A percentile compares a stretch with the other conserved stretches of the same genome.
Evolutionary conservation across 2,113 vertebrate species (phyloP).

Genomic region (Epinephelus lanceolatus): DNA sequence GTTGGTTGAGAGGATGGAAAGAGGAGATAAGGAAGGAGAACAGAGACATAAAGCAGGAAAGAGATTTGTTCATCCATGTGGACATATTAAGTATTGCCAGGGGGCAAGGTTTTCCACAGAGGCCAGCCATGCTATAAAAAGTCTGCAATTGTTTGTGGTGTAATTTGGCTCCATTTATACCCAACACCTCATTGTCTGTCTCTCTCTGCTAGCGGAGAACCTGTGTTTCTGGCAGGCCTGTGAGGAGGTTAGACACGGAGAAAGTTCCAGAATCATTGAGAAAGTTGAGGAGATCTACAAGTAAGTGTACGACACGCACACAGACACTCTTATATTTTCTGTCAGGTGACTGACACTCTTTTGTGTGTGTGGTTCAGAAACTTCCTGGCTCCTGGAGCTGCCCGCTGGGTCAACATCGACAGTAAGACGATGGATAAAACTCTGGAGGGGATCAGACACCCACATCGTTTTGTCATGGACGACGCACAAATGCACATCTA

Average conservation of each 20-base stretch:
- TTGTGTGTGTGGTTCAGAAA: conserved; percentile 82
- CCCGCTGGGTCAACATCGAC: conserved; percentile 95
- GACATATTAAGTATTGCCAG: not conserved
- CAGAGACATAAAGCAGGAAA: not conserved
- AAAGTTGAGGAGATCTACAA: conserved; percentile 90
- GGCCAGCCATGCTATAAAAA: conserved; percentile 22
- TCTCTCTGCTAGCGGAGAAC: conserved; percentile 89
- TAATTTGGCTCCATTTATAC: not conserved
- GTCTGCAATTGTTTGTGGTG: not conserved
- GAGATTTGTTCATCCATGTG: conserved; percentile 7
- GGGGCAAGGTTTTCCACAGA: conserved; percentile 8
- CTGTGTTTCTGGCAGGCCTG: conserved; percentile 95
- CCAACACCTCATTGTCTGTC: not conserved
- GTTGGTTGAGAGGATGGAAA: not conserved
- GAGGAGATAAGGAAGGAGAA: not conserved
- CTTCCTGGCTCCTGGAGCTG: conserved; percentile 93
- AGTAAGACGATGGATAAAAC: conserved; percentile 95
- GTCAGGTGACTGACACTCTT: not conserved
- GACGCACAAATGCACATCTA: conserved; percentile 96
- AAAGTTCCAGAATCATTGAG: conserved; percentile 85
- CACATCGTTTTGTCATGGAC: conserved; percentile 93
- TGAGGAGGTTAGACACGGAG: conserved; percentile 91
- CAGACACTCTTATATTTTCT: not conserved
- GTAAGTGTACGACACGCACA: conserved; percentile 75
- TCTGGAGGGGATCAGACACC: conserved; percentile 87